Evolutionary conservation across 2,797 vertebrate genomes (phyloP).

Genomic region (Acropternis orthonyx): DNA sequence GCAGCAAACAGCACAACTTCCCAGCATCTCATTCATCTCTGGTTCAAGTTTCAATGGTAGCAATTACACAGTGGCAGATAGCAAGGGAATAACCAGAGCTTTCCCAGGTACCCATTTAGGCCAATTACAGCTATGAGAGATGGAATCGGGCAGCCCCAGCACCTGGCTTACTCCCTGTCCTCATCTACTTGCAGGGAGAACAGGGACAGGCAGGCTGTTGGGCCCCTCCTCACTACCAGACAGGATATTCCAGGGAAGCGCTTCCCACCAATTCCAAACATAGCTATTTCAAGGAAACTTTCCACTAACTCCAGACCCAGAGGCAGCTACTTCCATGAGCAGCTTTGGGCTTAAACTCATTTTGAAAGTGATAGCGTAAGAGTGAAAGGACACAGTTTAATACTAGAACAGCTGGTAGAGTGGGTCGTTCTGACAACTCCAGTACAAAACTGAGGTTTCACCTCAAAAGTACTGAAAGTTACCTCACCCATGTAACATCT

Average conservation of each 20-base stretch:
- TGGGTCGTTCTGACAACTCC: neutral
- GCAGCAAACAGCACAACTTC: neutral
- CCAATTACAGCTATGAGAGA: neutral
- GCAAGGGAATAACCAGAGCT: neutral
- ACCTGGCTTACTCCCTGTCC: neutral
- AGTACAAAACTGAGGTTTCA: neutral
- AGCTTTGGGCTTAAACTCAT: neutral
- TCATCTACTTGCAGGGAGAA: neutral
- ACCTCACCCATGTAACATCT: neutral
- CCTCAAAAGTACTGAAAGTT: neutral
- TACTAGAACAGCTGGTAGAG: neutral
- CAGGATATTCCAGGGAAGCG: neutral
- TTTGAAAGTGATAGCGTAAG: neutral
- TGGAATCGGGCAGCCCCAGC: neutral
- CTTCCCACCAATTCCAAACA: neutral
- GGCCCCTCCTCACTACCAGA: neutral
- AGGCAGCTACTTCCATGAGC: neutral
- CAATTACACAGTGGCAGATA: neutral
- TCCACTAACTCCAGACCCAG: neutral
- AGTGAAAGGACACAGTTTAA: neutral
- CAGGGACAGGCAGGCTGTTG: neutral
- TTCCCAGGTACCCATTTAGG: neutral
- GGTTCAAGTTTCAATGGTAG: neutral
- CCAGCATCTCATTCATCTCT: neutral
- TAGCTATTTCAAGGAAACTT: neutral